Evolutionary conservation across 2,797 vertebrate species (phyloP).

Genomic region (Cossypha dichroa): DNA sequence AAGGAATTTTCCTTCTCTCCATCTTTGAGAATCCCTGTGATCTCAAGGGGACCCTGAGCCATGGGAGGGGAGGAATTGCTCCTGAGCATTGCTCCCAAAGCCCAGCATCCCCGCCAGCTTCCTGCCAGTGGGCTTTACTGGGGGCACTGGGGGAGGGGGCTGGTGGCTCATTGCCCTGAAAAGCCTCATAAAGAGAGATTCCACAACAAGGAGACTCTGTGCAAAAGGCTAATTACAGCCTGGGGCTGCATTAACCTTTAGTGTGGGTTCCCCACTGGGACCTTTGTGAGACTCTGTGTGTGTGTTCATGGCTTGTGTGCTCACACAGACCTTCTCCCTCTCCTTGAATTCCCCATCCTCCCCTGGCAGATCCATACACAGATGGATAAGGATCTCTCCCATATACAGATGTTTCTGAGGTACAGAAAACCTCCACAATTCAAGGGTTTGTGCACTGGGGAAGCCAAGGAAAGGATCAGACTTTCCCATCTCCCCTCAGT

Average conservation of each 20-base stretch:
- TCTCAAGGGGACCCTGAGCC: background rate
- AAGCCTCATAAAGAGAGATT: conserved; percentile 64
- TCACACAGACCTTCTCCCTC: conserved; percentile 10
- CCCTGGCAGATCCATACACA: background rate
- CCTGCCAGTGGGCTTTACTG: conserved; percentile 66
- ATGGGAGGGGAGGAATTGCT: background rate
- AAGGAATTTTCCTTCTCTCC: background rate
- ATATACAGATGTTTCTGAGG: background rate
- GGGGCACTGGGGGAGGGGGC: conserved; percentile 40
- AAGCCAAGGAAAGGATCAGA: background rate
- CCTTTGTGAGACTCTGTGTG: background rate
- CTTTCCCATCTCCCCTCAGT: background rate
- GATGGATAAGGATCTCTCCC: background rate
- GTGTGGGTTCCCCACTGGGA: conserved; percentile 51
- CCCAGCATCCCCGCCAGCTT: background rate
- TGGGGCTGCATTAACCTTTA: conserved; percentile 70
- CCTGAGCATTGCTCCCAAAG: background rate
- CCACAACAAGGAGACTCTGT: conserved; percentile 67
- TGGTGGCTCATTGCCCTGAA: conserved; percentile 27
- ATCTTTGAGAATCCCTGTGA: background rate
- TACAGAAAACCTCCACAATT: background rate
- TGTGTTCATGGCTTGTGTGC: background rate
- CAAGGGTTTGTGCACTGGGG: background rate
- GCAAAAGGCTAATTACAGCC: conserved; percentile 71
- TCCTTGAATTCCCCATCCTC: background rate